Base-by-base conservation (phyloP, 2,113 vertebrate genomes). In the Sphaerodactylus townsendi region DNA sequence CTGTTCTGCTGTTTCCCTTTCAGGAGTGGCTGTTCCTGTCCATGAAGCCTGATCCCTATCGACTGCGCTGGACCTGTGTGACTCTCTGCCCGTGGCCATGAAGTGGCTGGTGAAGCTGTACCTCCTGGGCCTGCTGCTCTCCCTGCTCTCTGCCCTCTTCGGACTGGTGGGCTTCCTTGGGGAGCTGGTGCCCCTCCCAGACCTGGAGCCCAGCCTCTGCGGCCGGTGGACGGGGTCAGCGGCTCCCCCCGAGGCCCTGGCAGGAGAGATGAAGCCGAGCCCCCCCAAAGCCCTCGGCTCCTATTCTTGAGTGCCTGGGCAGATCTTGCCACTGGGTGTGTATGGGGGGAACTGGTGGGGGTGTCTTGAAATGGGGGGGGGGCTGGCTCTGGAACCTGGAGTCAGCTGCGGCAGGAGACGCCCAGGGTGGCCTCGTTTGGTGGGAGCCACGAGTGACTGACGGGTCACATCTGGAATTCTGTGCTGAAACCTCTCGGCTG, bases 121-220 rank as follows among this genome's bases (percentile, higher is more conserved):
- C 78, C 65, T 92, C 19, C n/a, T 94, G 37, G 93, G 93, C 7
- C 50, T 87, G 35, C 28, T 81, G 30, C 13, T 94, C 48, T 85
- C 90, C 1, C 28, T 94, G 14, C 82, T 93, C 1, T 92, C 91
- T 23, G 48, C 91, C 62, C 89, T 93, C 1, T 17, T 92, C 37
- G 89, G 93, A 41, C 75, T 93, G 69, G 68, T 91, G 85, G 90
- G 89, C 25, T 87, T 86, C 1, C 33, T 93, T 46, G 90, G 2
- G 19, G 70, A 64, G n/a, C 78, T 92, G 46, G 2, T 85, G 85
- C 50, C 68, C 66, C 35, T 14, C 19, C 79, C 35, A 3, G 21
- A 46, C 5, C 65, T 53, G 19, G 44, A 15, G 23, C 65, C 66
- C 25, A 19, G 21, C 68, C 48, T 81, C 33, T 33, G 46, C 3